Evolutionary conservation across 2,888 invertebrate species (phyloP).

Genomic region (Thymelicus lineola): DNA sequence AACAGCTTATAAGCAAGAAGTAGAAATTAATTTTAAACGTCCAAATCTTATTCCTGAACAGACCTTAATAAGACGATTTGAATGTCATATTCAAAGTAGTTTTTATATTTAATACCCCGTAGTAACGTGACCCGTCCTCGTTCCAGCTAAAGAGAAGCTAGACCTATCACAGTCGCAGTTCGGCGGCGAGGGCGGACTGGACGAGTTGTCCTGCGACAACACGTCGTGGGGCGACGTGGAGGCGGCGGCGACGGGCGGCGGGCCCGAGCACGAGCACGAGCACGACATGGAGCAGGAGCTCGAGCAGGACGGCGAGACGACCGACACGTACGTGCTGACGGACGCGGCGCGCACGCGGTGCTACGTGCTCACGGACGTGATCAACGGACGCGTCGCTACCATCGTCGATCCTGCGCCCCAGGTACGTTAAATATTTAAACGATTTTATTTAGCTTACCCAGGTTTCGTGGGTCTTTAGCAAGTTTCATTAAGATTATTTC

Average conservation of each 20-base stretch:
- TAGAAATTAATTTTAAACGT: no score
- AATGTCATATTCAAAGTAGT: no score
- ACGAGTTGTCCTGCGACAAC: constrained; percentile 56
- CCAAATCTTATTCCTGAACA: no score
- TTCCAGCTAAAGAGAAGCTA: constrained; percentile 63
- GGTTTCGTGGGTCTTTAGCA: no score
- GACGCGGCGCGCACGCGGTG: constrained; percentile 62
- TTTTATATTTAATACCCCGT: no score
- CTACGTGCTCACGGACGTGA: constrained; percentile 70
- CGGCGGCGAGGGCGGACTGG: constrained; percentile 48
- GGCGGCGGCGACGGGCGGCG: constrained; percentile 47
- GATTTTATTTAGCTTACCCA: no score
- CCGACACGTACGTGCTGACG: constrained; percentile 77
- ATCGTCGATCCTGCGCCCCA: constrained; percentile 57
- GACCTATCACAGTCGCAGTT: constrained; percentile 56
- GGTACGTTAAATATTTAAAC: constrained; percentile 1
- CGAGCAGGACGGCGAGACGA: constrained; percentile 38
- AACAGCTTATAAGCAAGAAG: no score
- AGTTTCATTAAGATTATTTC: no score
- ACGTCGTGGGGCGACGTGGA: constrained; percentile 57
- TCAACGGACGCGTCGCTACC: constrained; percentile 59
- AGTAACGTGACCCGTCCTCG: neutral
- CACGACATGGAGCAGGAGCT: constrained; percentile 45
- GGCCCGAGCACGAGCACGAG: constrained; percentile 44
- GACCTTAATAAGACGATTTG: no score